phyloP scores from a whole-genome alignment of 2,797 vertebrate species.

The Sebastolobus alascanus region DNA sequence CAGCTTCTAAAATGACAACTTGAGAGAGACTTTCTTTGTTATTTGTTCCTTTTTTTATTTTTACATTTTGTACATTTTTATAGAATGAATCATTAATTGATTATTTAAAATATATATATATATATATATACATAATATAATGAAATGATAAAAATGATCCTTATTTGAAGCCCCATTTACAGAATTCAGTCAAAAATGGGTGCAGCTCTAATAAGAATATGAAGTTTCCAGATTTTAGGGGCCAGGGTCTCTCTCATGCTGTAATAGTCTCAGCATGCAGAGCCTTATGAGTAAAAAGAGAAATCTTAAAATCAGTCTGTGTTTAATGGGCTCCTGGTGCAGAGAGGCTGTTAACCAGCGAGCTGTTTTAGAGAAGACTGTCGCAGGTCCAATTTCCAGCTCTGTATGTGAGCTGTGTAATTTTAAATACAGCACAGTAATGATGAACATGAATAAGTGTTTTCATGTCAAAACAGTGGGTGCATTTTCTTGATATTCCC shows the following conservation, averaged over 20 bases:
- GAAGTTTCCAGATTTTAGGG: background rate
- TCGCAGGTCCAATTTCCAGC: constrained; percentile 4
- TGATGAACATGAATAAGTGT: background rate
- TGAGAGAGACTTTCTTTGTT: background rate
- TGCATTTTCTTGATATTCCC: background rate
- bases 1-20: background rate
- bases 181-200: background rate
- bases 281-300: background rate
- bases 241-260: background rate
- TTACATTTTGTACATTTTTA: no score
- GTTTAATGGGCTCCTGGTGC: constrained; percentile 34
- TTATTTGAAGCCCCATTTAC: background rate
- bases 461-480: background rate
- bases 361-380: constrained; percentile 3
- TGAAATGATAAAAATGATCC: background rate
- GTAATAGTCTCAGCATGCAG: background rate
- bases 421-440: background rate
- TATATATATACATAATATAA: background rate
- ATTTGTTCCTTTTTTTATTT: background rate
- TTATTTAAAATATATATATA: background rate
- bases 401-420: background rate
- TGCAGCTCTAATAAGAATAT: background rate
- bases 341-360: background rate
- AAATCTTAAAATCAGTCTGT: constrained; percentile 26
- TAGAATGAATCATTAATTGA: background rate